Base-by-base conservation (phyloP, 2,888 invertebrate species). In the Gari tellinella region DNA sequence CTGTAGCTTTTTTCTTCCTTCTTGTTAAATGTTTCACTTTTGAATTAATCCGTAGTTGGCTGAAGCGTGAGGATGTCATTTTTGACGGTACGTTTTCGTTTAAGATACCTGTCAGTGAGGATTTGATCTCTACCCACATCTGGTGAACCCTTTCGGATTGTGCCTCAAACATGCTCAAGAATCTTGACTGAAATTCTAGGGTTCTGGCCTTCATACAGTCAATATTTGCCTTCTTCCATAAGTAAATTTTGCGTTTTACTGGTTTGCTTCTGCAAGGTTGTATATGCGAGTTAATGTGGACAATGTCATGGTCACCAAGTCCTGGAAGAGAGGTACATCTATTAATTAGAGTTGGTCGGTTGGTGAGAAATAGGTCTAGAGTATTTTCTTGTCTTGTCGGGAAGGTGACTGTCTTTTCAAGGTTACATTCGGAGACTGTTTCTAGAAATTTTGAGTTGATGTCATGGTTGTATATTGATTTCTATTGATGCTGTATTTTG, bases 361-460 rank as follows among this genome's bases (percentile, higher is more conserved):
- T 67, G 7, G 66, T 60, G 19, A 67, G n/a, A 23, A 67, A 57
- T 2, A 58, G n/a, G 45, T 67, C 60, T 2, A 67, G 53, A n/a
- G 51, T 67, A 25, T 58, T 67, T 5, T 51, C 19, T 5, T 43
- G 43, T 14, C 56, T 45, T 2, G 65, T 65, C 2, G 65, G 49
- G 17, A 65, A 65, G n/a, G 37, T 57, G 3, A 65, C 51, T 5
- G 19, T 21, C 25, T 66, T 58, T 46, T 60, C 66, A 4, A 25
- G 38, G 31, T 25, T 23, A 1, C 51, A 53, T 21, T 66, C 65
- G 26, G 48, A 58, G 4, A 66, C 4, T 1, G 26, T 25, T 26
- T 58, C 51, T 1, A 66, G 53, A n/a, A n/a, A n/a, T n/a, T n/a
- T n/a, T n/a, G 14, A 66, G 19, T 4, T 15, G 23, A 23, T 56